Evolutionary conservation across 2,888 invertebrate species (phyloP).

Genomic region (Dicycla oo): DNA sequence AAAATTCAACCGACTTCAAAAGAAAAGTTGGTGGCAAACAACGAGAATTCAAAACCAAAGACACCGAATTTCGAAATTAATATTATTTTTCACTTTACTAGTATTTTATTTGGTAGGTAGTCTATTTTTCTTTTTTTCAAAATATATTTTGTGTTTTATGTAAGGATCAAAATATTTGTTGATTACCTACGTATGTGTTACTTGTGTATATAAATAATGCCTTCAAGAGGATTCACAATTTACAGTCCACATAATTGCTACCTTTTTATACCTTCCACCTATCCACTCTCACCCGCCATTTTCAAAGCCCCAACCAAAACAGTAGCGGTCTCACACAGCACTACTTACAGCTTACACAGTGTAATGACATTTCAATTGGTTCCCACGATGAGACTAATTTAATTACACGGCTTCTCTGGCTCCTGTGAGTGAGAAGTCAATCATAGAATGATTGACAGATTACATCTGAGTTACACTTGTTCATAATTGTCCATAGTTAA

Average conservation of each 20-base stretch:
- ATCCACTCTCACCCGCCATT: slow-evolving; percentile 28
- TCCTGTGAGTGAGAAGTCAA: slow-evolving; percentile 21
- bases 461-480: slow-evolving; percentile 5
- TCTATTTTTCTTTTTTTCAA: too few relatives aligned
- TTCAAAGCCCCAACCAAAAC: slow-evolving; percentile 65
- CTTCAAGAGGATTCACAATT: not conserved
- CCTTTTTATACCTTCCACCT: not conserved
- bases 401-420: slow-evolving; percentile 42
- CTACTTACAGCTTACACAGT: slow-evolving; percentile 64
- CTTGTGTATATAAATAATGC: too few relatives aligned
- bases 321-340: slow-evolving; percentile 48
- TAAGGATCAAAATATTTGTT: too few relatives aligned
- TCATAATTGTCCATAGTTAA: too few relatives aligned
- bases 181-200: too few relatives aligned
- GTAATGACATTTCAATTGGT: slow-evolving; percentile 69
- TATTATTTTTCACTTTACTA: too few relatives aligned
- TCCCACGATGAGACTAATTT: slow-evolving; percentile 70
- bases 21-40: too few relatives aligned
- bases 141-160: too few relatives aligned
- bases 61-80: too few relatives aligned
- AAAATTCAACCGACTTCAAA: too few relatives aligned
- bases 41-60: too few relatives aligned
- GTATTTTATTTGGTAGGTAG: too few relatives aligned
- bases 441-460: slow-evolving; percentile 47
- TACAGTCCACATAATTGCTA: slow-evolving; percentile 12